Conservation (phyloP, 2,113 vertebrate genomes). For the Scartelaos histophorus region DNA sequence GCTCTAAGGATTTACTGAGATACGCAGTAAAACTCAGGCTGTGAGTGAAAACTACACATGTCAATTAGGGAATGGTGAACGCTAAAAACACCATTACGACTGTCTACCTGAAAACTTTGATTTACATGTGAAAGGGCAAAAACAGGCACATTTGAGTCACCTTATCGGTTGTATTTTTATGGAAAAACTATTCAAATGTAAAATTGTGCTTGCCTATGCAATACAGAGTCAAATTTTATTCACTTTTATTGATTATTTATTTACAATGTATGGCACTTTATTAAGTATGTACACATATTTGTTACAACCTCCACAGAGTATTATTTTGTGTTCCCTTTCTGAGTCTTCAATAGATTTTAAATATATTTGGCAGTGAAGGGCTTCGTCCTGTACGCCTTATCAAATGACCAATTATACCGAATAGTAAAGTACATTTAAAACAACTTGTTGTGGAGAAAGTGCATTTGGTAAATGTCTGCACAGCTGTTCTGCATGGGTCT, state of each 20-base stretch:
- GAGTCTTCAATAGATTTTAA: slow-evolving; percentile 3
- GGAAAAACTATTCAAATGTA: neutral
- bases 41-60: slow-evolving; percentile 47
- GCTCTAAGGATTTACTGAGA: slow-evolving; percentile 6
- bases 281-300: slow-evolving; percentile 16
- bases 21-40: slow-evolving; percentile 18
- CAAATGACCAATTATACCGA: slow-evolving; percentile 19
- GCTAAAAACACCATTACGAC: slow-evolving; percentile 6
- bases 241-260: slow-evolving; percentile 7
- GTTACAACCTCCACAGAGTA: neutral
- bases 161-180: slow-evolving; percentile 1
- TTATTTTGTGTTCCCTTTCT: slow-evolving; percentile 18
- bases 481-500: slow-evolving; percentile 38
- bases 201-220: slow-evolving; percentile 53
- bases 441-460: neutral
- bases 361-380: slow-evolving; percentile 40
- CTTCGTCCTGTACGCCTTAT: slow-evolving; percentile 62
- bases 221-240: slow-evolving; percentile 27
- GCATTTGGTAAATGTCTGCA: slow-evolving; percentile 37
- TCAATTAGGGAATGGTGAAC: slow-evolving; percentile 21
- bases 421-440: slow-evolving; percentile 22
- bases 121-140: slow-evolving; percentile 12
- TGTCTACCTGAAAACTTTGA: neutral
- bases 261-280: slow-evolving; percentile 60
- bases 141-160: slow-evolving; percentile 8